Conservation (phyloP, 30 jellyfish, hydroid and myxozoan genomes). For the Mastigias papua region DNA sequence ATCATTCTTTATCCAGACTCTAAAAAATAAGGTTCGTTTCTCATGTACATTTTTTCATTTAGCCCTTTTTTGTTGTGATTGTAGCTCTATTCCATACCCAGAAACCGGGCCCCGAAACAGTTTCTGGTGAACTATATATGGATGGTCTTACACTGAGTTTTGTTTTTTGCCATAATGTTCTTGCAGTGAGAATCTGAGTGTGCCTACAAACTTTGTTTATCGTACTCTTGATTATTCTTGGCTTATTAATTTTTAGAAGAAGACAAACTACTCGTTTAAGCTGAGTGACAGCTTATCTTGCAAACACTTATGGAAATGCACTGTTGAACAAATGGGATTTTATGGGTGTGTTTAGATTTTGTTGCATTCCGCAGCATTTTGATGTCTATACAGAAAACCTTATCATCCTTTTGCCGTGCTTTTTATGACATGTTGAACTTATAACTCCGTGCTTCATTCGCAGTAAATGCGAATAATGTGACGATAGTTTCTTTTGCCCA, state of each 20-base stretch:
- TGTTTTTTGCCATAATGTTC: no score
- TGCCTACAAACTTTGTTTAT: background rate
- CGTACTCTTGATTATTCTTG: background rate
- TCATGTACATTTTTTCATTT: background rate
- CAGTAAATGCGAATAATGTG: no score
- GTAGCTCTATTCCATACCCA: background rate
- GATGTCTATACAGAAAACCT: no score
- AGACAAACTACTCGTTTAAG: conserved; percentile 94
- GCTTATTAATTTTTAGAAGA: conserved; percentile 38
- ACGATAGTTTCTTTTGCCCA: no score
- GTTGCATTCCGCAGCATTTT: no score
- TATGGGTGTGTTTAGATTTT: conserved; percentile 66
- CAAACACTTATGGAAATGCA: conserved; percentile 96
- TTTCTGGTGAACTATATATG: no score
- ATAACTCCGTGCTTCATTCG: no score
- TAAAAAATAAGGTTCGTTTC: conserved; percentile 75
- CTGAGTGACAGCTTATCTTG: conserved; percentile 93
- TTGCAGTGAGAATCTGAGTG: no score
- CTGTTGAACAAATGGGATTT: conserved; percentile 96
- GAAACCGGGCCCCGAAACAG: no score
- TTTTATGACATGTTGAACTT: no score
- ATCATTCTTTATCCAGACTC: conserved; percentile 81
- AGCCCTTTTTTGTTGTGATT: background rate
- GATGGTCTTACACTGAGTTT: no score
- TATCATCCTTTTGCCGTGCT: no score